A percentile compares a stretch with the other conserved stretches of the same genome.
Evolutionary conservation across 2,797 vertebrate genomes (phyloP).

Genomic region (Tragopan temminckii): DNA sequence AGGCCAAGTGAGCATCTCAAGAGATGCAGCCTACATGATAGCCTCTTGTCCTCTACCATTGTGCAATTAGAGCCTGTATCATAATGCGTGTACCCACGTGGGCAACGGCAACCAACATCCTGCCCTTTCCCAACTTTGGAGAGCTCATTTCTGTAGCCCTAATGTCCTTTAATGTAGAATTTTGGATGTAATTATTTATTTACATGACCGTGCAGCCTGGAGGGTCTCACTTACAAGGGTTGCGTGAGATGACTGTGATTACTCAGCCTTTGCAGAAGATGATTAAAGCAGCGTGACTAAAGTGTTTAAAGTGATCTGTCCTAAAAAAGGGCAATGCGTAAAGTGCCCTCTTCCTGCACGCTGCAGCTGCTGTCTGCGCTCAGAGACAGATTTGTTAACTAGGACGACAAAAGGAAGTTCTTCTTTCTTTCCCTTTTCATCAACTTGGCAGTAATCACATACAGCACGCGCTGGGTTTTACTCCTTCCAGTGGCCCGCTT

Average conservation of each 20-base stretch:
- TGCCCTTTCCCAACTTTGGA: slow-evolving; percentile 25
- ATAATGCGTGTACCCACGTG: background rate
- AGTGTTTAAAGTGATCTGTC: slow-evolving; percentile 53
- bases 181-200: slow-evolving; percentile 65
- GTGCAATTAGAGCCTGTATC: slow-evolving; percentile 15
- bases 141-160: background rate
- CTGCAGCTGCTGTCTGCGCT: slow-evolving; percentile 45
- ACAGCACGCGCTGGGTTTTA: background rate
- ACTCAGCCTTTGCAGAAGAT: slow-evolving; percentile 23
- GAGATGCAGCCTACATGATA: background rate
- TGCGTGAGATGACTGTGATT: slow-evolving; percentile 44
- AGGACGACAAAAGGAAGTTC: slow-evolving; percentile 39
- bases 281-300: slow-evolving; percentile 63
- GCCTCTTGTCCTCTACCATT: background rate
- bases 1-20: background rate
- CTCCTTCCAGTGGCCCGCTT: slow-evolving; percentile 51
- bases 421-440: background rate
- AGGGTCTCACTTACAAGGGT: slow-evolving; percentile 19
- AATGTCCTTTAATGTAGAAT: slow-evolving; percentile 41
- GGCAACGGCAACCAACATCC: background rate
- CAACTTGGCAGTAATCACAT: slow-evolving; percentile 6
- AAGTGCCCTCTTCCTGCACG: slow-evolving; percentile 55
- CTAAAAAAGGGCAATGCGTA: slow-evolving; percentile 3
- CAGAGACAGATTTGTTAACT: slow-evolving; percentile 57
- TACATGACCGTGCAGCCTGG: slow-evolving; percentile 32